Percentiles rank a stretch among this genome's conserved stretches.
phyloP scores from a whole-genome alignment of 2,113 vertebrate species.

The Xyrauchen texanus region DNA sequence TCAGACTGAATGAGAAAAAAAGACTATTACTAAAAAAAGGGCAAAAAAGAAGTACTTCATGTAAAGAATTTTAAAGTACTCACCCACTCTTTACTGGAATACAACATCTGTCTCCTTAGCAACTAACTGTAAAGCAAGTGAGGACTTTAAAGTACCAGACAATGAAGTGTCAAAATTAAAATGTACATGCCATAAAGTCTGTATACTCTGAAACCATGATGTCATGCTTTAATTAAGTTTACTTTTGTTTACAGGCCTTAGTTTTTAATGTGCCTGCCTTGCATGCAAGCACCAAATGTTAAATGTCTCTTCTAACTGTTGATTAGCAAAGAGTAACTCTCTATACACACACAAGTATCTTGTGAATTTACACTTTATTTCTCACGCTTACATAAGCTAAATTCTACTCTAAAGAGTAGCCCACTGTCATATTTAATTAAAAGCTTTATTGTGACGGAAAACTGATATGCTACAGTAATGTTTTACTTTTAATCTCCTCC shows the following conservation, averaged over 20 bases:
- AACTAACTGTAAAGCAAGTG: neutral
- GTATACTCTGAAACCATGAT: constrained; percentile 21
- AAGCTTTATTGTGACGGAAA: neutral
- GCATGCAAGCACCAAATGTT: too few species aligned
- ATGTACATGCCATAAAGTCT: neutral
- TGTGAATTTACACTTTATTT: too few species aligned
- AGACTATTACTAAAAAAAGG: too few species aligned
- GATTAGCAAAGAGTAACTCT: neutral
- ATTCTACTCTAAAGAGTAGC: neutral
- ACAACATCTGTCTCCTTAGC: constrained; percentile 11
- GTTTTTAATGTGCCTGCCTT: neutral
- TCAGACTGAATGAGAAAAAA: neutral
- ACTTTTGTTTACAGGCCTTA: neutral
- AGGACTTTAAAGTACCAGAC: neutral
- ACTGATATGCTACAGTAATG: neutral
- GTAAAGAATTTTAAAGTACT: neutral
- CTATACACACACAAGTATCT: too few species aligned
- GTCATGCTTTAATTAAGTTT: constrained; percentile 12
- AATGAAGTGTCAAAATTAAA: constrained; percentile 30
- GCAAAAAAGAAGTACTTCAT: neutral
- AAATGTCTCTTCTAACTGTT: too few species aligned
- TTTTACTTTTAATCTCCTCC: neutral
- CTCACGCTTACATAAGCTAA: too few species aligned
- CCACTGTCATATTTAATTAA: neutral
- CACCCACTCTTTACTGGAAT: constrained; percentile 1